Conservation (phyloP, 1,140 invertebrate species). For the Sarcophaga bullata region DNA sequence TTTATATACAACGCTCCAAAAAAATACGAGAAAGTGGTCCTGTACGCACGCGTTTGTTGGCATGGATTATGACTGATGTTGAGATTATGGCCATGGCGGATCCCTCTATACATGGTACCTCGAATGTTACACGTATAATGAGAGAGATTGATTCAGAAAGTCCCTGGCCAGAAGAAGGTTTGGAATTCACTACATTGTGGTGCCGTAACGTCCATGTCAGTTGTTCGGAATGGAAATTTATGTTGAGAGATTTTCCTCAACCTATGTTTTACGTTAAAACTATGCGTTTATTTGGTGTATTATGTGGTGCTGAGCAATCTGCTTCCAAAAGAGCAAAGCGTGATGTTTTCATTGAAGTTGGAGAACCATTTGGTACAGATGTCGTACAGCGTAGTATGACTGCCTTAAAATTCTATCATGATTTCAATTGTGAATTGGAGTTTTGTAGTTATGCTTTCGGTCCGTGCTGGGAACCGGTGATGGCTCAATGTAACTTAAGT, state of each 20-base stretch:
- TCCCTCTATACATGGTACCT: conserved; percentile 83
- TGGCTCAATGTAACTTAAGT: conserved; percentile 94
- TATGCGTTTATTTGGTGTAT: conserved; percentile 87
- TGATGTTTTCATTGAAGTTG: conserved; percentile 77
- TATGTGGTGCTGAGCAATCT: conserved; percentile 90
- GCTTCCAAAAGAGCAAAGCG: conserved; percentile 81
- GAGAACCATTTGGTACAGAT: conserved; percentile 78
- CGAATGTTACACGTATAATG: conserved; percentile 80
- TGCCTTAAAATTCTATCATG: conserved; percentile 96
- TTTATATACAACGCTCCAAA: conserved; percentile 92
- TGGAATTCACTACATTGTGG: conserved; percentile 94
- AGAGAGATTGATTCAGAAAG: conserved; percentile 84
- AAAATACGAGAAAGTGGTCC: conserved; percentile 79
- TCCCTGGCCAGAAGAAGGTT: conserved; percentile 89
- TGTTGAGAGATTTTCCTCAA: conserved; percentile 96
- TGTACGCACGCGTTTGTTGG: conserved; percentile 80
- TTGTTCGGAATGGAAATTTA: conserved; percentile 85
- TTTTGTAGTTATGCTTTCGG: conserved; percentile 93
- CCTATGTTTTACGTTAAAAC: conserved; percentile 85
- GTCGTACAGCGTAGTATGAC: conserved; percentile 89
- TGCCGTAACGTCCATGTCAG: conserved; percentile 84
- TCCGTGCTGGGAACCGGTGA: conserved; percentile 98
- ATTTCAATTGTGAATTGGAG: conserved; percentile 94
- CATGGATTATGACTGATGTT: conserved; percentile 82
- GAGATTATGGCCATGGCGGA: conserved; percentile 89